A percentile compares a stretch with the other conserved stretches of the same genome.
These are phyloP conservation scores for Phrynosoma platyrhinos DNA, from an alignment of 2,113 vertebrate species.

Conservation along the genomic window DNA sequence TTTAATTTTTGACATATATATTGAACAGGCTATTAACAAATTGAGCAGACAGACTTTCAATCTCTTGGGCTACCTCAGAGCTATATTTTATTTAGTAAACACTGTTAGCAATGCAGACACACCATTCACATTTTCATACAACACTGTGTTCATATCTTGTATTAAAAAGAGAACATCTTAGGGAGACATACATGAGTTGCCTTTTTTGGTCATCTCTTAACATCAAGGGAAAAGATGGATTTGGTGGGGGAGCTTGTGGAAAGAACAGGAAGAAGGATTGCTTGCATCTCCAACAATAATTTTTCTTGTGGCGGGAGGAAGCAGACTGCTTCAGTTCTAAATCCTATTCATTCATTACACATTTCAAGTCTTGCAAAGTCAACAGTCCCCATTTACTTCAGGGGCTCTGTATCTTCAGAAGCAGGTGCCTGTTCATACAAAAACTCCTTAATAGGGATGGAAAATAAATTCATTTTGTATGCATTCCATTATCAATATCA, in stretches of 20 bases:
- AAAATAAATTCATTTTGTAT: neutral
- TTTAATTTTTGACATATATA: neutral
- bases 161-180: neutral
- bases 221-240: neutral
- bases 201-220: constrained; percentile 26
- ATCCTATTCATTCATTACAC: constrained; percentile 16
- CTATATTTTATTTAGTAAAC: neutral
- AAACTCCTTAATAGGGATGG: neutral
- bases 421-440: neutral
- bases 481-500: neutral
- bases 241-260: constrained; percentile 8
- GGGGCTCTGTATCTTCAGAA: neutral
- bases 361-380: constrained; percentile 16
- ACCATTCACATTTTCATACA: neutral
- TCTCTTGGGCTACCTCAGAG: neutral
- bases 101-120: rapidly evolving
- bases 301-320: neutral
- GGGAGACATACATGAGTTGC: neutral
- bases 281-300: neutral
- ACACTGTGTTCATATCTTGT: neutral
- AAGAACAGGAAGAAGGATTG: neutral
- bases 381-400: neutral
- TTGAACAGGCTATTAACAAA: neutral
- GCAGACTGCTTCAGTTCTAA: neutral
- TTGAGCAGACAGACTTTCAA: neutral